A percentile compares a stretch with the other conserved stretches of the same genome.
These are phyloP conservation scores for Myiopsitta monachus DNA, from an alignment of 2,113 vertebrate genomes.

Conservation along the genomic window DNA sequence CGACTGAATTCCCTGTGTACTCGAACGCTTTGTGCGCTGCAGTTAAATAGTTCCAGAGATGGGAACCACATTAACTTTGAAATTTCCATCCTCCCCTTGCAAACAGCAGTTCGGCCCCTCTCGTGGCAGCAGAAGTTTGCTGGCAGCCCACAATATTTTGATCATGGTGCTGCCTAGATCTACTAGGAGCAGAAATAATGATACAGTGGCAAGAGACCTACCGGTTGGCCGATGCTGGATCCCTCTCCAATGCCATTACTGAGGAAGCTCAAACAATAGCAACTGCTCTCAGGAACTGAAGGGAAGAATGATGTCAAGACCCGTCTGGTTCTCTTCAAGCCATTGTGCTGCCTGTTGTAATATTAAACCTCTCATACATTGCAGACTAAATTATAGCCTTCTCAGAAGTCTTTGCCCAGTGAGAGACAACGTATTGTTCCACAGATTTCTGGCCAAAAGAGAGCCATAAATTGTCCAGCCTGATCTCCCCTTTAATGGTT, in stretches of 20 bases:
- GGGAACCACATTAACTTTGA: slow-evolving; percentile 50
- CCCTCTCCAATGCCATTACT: slow-evolving; percentile 14
- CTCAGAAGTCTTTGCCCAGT: background rate
- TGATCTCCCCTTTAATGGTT: background rate
- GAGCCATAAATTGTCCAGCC: background rate
- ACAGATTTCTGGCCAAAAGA: background rate
- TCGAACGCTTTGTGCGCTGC: background rate
- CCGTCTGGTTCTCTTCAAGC: slow-evolving; percentile 45
- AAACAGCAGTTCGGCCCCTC: background rate
- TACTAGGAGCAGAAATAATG: slow-evolving; percentile 31
- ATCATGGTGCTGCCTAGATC: slow-evolving; percentile 27
- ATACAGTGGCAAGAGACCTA: background rate
- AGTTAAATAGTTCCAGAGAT: slow-evolving; percentile 40
- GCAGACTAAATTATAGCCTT: background rate
- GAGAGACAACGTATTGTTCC: background rate
- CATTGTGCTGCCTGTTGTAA: slow-evolving; percentile 18
- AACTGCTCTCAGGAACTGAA: background rate
- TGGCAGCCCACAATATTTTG: background rate
- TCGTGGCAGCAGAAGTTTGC: background rate
- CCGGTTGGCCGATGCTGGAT: background rate
- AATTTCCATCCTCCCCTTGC: background rate
- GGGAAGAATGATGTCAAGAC: slow-evolving; percentile 47
- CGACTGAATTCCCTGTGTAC: background rate
- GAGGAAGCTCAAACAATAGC: slow-evolving; percentile 34
- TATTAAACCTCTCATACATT: slow-evolving; percentile 6